Base-by-base conservation (phyloP, 2,113 vertebrate genomes). In the Pelecanoides urinatrix region DNA sequence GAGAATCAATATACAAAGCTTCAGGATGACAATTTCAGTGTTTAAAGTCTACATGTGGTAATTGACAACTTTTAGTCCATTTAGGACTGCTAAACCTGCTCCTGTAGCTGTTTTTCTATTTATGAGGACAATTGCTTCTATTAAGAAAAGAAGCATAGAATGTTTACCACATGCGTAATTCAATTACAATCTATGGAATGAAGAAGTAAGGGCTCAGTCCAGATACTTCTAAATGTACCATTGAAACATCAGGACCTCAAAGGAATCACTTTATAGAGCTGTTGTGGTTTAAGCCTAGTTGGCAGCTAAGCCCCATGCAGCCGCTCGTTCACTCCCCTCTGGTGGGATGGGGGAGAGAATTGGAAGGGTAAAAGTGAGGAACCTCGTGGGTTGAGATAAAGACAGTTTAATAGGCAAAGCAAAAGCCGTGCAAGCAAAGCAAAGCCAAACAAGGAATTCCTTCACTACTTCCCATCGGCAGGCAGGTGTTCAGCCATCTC, bases 1-100 rank as follows among this genome's bases (percentile, higher is more conserved):
- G 93, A 88, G 62, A 94, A 94, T 94, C 90, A 93, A 80, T 96
- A 94, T 90, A 29, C 55, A 96, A 93, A 95, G 47, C 83, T 52
- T 86, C 87, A 50, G 78, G 56, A 81, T 84, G 61, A 80, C 74
- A 84, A 81, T 88, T 72, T 83, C 56, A 94, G 38, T 73, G 45
- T 78, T 94, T 96, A 94, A 92, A 88, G 45, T 74, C 61, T 86
- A 77, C 73, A 85, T 86, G 49, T 83, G 44, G 66, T 92, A 91
- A 96, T 38, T 80, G 65, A 88, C 25, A 80, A 95, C 53, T 82
- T 42, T 45, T 52, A 81, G 77, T 4, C 45, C 84, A 42, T 92
- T 95, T 71, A 76, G n/a, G 62, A 85, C 17, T 34, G 26, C 29
- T 93, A 61, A 90, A 94, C 52, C 17, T 81, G 34, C 34, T 81